phyloP scores from a whole-genome alignment of 2,888 invertebrate species.

The Pyrrhosoma nymphula region DNA sequence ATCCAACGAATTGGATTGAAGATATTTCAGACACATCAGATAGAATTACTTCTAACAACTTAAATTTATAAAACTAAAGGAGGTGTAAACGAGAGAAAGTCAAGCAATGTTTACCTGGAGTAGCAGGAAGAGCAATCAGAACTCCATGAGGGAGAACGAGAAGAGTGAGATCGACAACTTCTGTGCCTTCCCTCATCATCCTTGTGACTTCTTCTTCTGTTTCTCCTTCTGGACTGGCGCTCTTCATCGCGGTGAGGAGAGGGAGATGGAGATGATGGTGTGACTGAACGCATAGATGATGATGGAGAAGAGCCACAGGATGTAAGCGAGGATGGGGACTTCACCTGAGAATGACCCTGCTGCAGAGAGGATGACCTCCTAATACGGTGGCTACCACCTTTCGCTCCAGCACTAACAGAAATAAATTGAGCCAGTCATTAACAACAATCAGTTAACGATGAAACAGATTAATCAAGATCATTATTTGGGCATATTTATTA shows the following conservation, averaged over 20 bases:
- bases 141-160: slow-evolving; percentile 65
- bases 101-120: slow-evolving; percentile 47
- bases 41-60: too few species aligned
- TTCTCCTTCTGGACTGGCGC: slow-evolving; percentile 68
- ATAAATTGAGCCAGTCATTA: not conserved
- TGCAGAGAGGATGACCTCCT: slow-evolving; percentile 43
- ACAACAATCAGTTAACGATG: not conserved
- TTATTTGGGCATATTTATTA: not conserved
- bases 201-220: slow-evolving; percentile 65
- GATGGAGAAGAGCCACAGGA: slow-evolving; percentile 46
- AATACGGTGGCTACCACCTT: not conserved
- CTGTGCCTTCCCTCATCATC: slow-evolving; percentile 17
- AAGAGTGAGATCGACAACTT: slow-evolving; percentile 48
- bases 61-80: too few species aligned
- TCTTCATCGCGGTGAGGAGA: slow-evolving; percentile 21
- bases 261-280: slow-evolving; percentile 29
- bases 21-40: too few species aligned
- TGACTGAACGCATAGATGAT: slow-evolving; percentile 40
- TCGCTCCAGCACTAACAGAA: not conserved
- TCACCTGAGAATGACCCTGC: slow-evolving; percentile 19
- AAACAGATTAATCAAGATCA: not conserved
- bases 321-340: slow-evolving; percentile 19
- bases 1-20: too few species aligned
- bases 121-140: slow-evolving; percentile 63
- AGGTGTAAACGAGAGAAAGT: not conserved